Evolutionary conservation across 30 jellyfish, hydroid and myxozoan species (phyloP).

Genomic region (Turritopsis rubra): DNA sequence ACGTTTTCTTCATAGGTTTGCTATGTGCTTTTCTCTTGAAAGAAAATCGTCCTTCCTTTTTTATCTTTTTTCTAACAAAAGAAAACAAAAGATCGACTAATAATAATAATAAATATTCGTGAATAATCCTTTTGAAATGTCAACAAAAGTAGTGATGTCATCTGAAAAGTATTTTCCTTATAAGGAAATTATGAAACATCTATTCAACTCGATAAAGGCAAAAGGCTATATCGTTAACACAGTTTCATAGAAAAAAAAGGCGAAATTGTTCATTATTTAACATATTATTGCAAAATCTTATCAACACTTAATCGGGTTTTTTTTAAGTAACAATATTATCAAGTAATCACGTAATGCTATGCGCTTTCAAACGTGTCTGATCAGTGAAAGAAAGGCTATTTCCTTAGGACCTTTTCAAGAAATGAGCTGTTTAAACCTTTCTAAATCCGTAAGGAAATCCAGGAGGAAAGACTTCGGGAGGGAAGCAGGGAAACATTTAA

Average conservation of each 20-base stretch:
- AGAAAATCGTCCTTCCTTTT: neutral
- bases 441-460: neutral
- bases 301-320: neutral
- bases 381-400: neutral
- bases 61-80: neutral
- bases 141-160: neutral
- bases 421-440: neutral
- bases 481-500: neutral
- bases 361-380: neutral
- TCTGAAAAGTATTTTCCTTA: neutral
- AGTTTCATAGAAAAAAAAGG: neutral
- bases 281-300: neutral
- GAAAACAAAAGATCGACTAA: neutral
- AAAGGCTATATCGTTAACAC: neutral
- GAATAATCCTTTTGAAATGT: neutral
- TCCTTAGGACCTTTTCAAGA: neutral
- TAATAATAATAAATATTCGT: too few species aligned
- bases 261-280: neutral
- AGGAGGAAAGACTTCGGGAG: neutral
- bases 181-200: neutral
- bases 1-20: neutral
- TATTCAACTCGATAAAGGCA: neutral
- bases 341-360: neutral
- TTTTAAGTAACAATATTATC: neutral
- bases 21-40: neutral